phyloP scores from a whole-genome alignment of 2,113 vertebrate genomes.

The Kryptolebias marmoratus region DNA sequence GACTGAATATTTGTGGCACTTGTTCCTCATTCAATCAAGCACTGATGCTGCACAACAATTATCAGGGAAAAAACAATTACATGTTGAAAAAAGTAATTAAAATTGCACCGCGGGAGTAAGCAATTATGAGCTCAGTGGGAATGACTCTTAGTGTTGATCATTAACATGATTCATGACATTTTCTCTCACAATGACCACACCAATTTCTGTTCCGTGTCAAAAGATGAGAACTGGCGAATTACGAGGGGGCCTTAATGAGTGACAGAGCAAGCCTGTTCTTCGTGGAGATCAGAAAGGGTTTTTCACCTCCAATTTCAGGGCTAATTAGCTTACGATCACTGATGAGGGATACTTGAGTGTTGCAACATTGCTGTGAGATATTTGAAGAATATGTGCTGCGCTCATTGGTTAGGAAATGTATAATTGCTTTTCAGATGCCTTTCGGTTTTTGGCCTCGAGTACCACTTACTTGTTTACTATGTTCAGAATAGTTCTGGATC shows the following conservation, averaged over 20 bases:
- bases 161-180: slow-evolving; percentile 63
- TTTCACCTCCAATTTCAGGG: slow-evolving; percentile 34
- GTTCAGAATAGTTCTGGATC: not conserved
- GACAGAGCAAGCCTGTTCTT: slow-evolving; percentile 42
- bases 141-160: slow-evolving; percentile 29
- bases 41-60: not conserved
- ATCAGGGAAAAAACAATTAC: slow-evolving; percentile 19
- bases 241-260: slow-evolving; percentile 55
- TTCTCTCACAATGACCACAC: slow-evolving; percentile 40
- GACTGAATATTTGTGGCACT: not conserved
- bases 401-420: slow-evolving; percentile 18
- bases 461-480: slow-evolving; percentile 5
- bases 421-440: slow-evolving; percentile 10
- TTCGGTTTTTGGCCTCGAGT: slow-evolving; percentile 28
- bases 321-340: slow-evolving; percentile 57
- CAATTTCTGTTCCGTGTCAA: slow-evolving; percentile 34
- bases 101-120: slow-evolving; percentile 50
- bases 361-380: slow-evolving; percentile 18
- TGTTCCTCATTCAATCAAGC: slow-evolving; percentile 8
- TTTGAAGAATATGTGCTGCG: slow-evolving; percentile 20
- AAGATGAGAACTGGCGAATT: slow-evolving; percentile 39
- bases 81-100: slow-evolving; percentile 35
- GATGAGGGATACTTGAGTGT: slow-evolving; percentile 25
- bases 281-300: slow-evolving; percentile 42
- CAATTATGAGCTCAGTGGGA: slow-evolving; percentile 51